Evolutionary conservation across 2,113 vertebrate genomes (phyloP), one percentile per base, ranked within the genome.

Genomic region (Anhinga rufa): DNA sequence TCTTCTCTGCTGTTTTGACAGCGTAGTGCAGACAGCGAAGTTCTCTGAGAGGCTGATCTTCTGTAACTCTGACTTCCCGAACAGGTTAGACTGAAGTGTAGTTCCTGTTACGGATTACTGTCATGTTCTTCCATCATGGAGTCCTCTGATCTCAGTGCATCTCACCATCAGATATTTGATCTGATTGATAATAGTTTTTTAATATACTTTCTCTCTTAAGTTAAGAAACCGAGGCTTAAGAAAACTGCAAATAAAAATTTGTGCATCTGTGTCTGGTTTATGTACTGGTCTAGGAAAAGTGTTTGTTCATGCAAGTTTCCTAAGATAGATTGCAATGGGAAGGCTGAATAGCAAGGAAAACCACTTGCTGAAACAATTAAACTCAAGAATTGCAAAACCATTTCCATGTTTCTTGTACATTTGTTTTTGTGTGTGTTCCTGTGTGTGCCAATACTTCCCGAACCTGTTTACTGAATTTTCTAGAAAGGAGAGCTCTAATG

Each of bases 301-400:
- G 26, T 78, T 16, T 52, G 5, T 80, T 95, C 83, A 28, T 88
- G 86, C 89, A 94, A 74, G 79, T 72, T 97, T 77, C 14, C 10
- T 88, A 52, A 62, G 29, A 42, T 42, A 52, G 66, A 64, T 62
- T 62, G 66, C 70, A 40, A 8, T 44, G 52, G 74, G 61, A 88
- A 46, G 69, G 66, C 71, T 80, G 58, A 87, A 52, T 4, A 86
- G 51, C 17, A 58, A 69, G 17, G 74, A 44, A 61, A 86, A 26
- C 10, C 62, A 92, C 55, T 70, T 74, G n/a, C 61, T 93, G 79
- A 92, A 91, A 91, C 86, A 91, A 97, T 96, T 97, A 93, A 95
- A 96, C 31, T 71, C 64, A 81, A 91, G 48, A 81, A 81, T 95
- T 96, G 90, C 90, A 82, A 92, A 93, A 90, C 44, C 20, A 32